phyloP scores from a whole-genome alignment of 2,888 invertebrate genomes.

The Morpho achilles region DNA sequence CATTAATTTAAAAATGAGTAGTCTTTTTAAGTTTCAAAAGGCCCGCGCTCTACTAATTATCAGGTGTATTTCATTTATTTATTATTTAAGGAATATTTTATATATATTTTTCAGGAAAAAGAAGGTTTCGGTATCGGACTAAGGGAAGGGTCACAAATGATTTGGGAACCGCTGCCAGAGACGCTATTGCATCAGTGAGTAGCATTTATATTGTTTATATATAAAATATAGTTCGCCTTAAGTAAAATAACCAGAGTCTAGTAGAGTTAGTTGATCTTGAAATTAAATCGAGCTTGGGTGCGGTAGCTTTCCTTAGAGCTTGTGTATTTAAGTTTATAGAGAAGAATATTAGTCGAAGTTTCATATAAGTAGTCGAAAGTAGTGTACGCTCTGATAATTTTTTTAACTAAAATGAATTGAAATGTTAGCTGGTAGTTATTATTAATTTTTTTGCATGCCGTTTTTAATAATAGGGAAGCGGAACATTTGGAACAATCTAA shows the following conservation, averaged over 20 bases:
- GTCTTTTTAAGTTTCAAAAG: no score
- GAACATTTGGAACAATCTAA: conserved; percentile 45
- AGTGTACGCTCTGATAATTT: no score
- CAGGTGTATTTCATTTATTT: no score
- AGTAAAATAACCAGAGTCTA: background rate
- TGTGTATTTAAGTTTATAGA: background rate
- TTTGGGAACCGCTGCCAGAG: conserved; percentile 78
- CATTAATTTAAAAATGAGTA: no score
- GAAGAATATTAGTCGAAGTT: background rate
- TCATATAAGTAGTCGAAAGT: background rate
- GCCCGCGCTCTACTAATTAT: no score
- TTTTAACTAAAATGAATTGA: no score
- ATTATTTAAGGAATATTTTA: background rate
- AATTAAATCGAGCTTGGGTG: conserved; percentile 1
- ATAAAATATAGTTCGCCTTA: background rate
- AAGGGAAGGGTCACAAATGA: conserved; percentile 82
- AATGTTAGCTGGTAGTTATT: conserved; percentile 48
- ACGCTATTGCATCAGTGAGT: conserved; percentile 58
- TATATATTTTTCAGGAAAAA: conserved; percentile 78
- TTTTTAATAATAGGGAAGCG: conserved; percentile 55
- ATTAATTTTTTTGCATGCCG: conserved; percentile 73
- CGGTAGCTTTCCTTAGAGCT: background rate
- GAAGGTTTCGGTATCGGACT: conserved; percentile 84
- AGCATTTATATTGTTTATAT: conserved; percentile 4
- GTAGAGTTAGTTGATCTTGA: background rate